Base-by-base conservation (phyloP, 2,797 vertebrate species). In the Pipistrellus pipistrellus region DNA sequence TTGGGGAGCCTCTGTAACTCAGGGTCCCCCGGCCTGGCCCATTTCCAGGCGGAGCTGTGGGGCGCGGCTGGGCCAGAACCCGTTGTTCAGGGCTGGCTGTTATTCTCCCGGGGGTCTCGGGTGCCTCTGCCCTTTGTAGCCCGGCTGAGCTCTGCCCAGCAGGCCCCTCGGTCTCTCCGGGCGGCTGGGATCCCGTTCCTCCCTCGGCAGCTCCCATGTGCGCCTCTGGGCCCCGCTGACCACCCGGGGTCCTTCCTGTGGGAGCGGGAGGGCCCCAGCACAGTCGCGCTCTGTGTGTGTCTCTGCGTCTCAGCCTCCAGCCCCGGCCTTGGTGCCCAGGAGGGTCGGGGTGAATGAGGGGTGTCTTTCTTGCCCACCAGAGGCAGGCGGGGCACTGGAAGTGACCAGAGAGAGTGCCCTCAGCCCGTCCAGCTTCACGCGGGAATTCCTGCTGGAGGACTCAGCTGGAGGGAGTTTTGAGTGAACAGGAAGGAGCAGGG, bases 271-370 rank as follows among this genome's bases (percentile, higher is more conserved):
- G 55, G 35, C 30, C 59, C 69, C 1, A 0, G 38, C 8, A 0
- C 0, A 0, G 44, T 11, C 7, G 5, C 6, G 4, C n/a, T 69
- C 7, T 13, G 4, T 0, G 5, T 10, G 1, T 4, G 9, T 27
- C 44, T 66, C 38, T 0, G 9, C 10, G 64, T 48, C 25, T 57
- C 27, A 18, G 46, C 30, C 2, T 18, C 6, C 41, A 6, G 72
- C 13, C 13, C 3, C 23, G 62, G 30, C 27, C 23, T 38, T 6
- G 17, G 44, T 30, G 23, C 38, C 10, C 7, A 2, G 27, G 44
- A 46, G 41, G 17, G 75, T 10, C 23, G 25, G 69, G 9, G n/a
- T 41, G 85, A 8, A 2, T 17, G 64, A 69, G 32, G 48, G 44
- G 1, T 9, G 4, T 73, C 73, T 86, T 75, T 55, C 55, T 32